These are phyloP conservation scores for Mallotus villosus DNA, from an alignment of 2,797 vertebrate species.

Conservation along the genomic window DNA sequence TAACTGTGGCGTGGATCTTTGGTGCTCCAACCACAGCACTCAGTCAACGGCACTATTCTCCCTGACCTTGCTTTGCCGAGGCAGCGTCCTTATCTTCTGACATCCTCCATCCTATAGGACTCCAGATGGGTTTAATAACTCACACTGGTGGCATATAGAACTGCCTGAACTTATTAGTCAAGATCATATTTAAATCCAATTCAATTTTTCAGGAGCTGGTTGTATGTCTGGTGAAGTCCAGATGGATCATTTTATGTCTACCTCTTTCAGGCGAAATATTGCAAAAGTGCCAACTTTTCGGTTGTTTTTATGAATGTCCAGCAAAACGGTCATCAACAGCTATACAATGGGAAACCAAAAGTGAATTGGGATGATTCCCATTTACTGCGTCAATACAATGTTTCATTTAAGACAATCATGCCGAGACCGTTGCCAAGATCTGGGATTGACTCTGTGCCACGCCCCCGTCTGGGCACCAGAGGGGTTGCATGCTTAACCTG, in stretches of 20 bases:
- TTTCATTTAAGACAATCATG: no score
- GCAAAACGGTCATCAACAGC: no score
- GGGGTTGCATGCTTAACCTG: conserved; percentile 45
- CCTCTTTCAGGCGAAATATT: no score
- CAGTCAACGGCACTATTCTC: conserved; percentile 8
- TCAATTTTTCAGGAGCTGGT: conserved; percentile 1
- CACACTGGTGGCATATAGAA: conserved; percentile 17
- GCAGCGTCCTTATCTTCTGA: conserved; percentile 19
- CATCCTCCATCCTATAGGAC: conserved; percentile 21
- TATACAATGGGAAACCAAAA: no score
- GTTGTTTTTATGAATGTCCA: no score
- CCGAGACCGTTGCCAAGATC: no score
- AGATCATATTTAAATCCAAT: conserved; percentile 2
- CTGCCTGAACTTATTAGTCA: conserved; percentile 22
- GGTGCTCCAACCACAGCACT: conserved; percentile 19
- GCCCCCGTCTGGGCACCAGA: no score
- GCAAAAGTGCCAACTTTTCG: no score
- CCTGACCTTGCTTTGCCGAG: conserved; percentile 30
- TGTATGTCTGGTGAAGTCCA: conserved; percentile 8
- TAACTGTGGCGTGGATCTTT: conserved; percentile 37
- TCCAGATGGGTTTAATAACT: conserved; percentile 21
- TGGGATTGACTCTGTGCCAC: no score
- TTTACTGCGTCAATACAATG: no score
- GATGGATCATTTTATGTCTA: background rate
- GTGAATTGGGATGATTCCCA: no score